A percentile compares a stretch with the other conserved stretches of the same genome.
Conservation (phyloP, 2,888 invertebrate genomes). For the Lasioglossum leucozonium region DNA sequence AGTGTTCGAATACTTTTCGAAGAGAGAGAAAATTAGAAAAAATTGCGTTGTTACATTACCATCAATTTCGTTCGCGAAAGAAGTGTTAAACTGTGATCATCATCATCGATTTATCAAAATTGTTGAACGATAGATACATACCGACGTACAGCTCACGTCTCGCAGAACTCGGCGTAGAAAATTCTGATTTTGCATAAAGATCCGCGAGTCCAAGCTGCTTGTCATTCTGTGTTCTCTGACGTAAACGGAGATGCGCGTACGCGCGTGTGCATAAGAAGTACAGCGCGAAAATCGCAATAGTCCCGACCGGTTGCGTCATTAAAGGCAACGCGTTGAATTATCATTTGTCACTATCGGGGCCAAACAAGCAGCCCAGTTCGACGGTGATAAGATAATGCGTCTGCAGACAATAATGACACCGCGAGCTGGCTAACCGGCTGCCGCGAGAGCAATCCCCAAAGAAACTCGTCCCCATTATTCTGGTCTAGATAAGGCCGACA, state of each 20-base stretch:
- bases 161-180: not conserved
- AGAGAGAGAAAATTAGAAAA: too few relatives aligned
- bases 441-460: constrained; percentile 17
- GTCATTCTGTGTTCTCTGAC: not conserved
- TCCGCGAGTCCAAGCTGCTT: not conserved
- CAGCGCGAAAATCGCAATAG: not conserved
- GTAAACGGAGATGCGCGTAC: not conserved
- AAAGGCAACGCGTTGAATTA: constrained; percentile 14
- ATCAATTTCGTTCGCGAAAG: too few relatives aligned
- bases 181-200: not conserved
- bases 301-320: not conserved
- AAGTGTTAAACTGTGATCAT: too few relatives aligned
- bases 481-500: constrained; percentile 63
- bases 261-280: not conserved
- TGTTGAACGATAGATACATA: not conserved
- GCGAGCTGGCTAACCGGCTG: constrained; percentile 26
- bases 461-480: constrained; percentile 63
- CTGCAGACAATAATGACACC: constrained; percentile 55
- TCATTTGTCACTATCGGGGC: constrained; percentile 44
- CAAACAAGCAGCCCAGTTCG: constrained; percentile 47
- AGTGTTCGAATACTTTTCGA: too few relatives aligned
- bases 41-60: too few relatives aligned
- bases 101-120: not conserved
- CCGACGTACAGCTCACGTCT: too few relatives aligned
- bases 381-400: constrained; percentile 62